Evolutionary conservation across 2,888 invertebrate species (phyloP).

Genomic region (Sesia apiformis): DNA sequence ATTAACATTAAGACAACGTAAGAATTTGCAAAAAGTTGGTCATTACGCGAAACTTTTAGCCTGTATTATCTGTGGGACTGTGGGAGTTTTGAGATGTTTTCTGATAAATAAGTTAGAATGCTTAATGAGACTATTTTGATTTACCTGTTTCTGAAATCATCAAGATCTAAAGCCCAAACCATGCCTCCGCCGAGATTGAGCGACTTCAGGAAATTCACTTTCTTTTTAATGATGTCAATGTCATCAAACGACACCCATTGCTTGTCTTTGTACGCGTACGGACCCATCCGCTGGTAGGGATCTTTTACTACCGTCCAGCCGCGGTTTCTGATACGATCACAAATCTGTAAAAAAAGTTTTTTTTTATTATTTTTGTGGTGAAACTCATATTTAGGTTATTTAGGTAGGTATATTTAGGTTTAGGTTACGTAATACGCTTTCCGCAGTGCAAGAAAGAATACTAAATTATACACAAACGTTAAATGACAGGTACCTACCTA

Average conservation of each 20-base stretch:
- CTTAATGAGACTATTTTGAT: background rate
- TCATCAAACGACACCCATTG: conserved; percentile 96
- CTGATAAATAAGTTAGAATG: background rate
- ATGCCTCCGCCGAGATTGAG: conserved; percentile 89
- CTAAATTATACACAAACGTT: no score
- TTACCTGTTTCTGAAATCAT: conserved; percentile 84
- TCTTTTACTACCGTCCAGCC: conserved; percentile 90
- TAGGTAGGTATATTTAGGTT: no score
- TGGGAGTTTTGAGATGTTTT: background rate
- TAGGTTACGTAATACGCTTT: no score
- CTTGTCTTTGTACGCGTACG: conserved; percentile 88
- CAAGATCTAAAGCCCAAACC: conserved; percentile 93
- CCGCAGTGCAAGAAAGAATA: no score
- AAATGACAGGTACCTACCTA: no score
- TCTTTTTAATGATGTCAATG: conserved; percentile 82
- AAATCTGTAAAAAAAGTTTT: conserved; percentile 73
- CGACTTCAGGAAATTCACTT: conserved; percentile 85
- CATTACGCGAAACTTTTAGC: no score
- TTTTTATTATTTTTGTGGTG: no score
- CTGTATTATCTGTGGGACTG: no score
- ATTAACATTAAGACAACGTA: background rate
- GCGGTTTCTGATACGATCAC: conserved; percentile 83
- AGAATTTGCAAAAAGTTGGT: background rate
- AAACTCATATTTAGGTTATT: no score
- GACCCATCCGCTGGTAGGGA: conserved; percentile 85